Conservation (phyloP, 2,113 vertebrate species). For the Serinus canaria region DNA sequence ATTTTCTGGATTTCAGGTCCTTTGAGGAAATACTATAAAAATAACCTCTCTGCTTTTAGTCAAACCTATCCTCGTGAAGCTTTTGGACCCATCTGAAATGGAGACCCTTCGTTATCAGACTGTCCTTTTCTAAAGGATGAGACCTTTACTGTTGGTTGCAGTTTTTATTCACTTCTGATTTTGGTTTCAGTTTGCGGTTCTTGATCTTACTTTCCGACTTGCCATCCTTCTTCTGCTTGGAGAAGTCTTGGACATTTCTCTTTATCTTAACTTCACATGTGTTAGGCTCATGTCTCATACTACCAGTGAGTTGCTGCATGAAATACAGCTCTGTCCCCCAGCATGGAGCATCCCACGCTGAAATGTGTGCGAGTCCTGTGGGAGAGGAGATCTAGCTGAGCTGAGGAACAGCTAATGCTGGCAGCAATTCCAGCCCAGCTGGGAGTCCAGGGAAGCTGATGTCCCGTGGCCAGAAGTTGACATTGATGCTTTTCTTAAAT, state of each 20-base stretch:
- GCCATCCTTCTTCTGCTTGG: slow-evolving; percentile 22
- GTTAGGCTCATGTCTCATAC: slow-evolving; percentile 34
- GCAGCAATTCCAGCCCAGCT: neutral
- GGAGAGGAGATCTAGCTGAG: neutral
- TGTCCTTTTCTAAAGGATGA: neutral
- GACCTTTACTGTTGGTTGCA: neutral
- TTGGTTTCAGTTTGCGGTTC: slow-evolving; percentile 48
- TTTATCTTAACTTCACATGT: slow-evolving; percentile 30
- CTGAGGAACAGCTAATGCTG: slow-evolving; percentile 16
- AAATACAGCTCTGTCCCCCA: slow-evolving; percentile 4
- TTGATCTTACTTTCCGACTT: slow-evolving; percentile 17
- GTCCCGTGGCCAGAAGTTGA: neutral
- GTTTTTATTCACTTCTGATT: slow-evolving; percentile 24
- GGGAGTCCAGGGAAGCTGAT: neutral
- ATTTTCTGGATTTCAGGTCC: slow-evolving; percentile 19
- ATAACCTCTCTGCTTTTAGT: slow-evolving; percentile 18
- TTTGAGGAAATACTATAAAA: neutral
- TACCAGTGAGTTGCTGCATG: slow-evolving; percentile 53
- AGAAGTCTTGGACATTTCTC: slow-evolving; percentile 47
- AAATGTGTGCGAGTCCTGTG: slow-evolving; percentile 15
- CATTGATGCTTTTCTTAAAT: slow-evolving; percentile 6
- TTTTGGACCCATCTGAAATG: neutral
- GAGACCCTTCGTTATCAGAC: neutral
- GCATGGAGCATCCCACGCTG: slow-evolving; percentile 36
- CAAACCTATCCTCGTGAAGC: fast-evolving